A percentile compares a stretch with the other conserved stretches of the same genome.
phyloP scores from a whole-genome alignment of 1,140 invertebrate species.

The Saccostrea echinata region DNA sequence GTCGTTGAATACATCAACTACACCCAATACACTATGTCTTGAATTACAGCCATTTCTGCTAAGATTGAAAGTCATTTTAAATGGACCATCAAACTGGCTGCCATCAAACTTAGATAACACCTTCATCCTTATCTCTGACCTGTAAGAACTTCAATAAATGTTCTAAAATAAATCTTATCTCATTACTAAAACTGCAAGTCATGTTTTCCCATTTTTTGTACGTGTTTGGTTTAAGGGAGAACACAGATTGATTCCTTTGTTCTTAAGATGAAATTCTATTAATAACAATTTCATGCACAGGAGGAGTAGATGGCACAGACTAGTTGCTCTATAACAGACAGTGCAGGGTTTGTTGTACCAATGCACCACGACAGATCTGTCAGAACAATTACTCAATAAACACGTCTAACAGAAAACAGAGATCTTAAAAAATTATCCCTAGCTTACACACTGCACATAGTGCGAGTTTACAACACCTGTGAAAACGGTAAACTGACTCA shows the following conservation, averaged over 20 bases:
- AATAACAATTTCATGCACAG: not conserved
- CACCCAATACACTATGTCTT: not conserved
- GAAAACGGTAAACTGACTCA: constrained; percentile 19
- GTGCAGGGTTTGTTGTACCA: not conserved
- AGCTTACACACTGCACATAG: constrained; percentile 18
- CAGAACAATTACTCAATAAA: constrained; percentile 25
- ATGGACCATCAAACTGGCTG: constrained; percentile 2
- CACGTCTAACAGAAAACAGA: constrained; percentile 11
- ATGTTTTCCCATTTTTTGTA: not conserved
- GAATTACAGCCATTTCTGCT: not conserved
- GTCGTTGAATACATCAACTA: not conserved
- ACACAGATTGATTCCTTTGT: not conserved
- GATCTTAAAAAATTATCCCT: not conserved
- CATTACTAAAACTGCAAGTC: constrained; percentile 17
- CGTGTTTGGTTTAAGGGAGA: not conserved
- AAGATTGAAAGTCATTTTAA: constrained; percentile 5
- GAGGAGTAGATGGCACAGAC: not conserved
- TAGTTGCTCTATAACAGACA: not conserved
- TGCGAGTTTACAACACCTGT: constrained; percentile 28
- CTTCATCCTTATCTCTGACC: not conserved
- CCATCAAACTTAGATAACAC: constrained; percentile 20
- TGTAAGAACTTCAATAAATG: constrained; percentile 21
- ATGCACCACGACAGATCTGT: constrained; percentile 6
- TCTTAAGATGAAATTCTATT: constrained; percentile 17
- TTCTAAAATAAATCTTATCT: constrained; percentile 21